A percentile compares a stretch with the other conserved stretches of the same genome.
Evolutionary conservation across 1,140 invertebrate species (phyloP).

Genomic region (Bombus huntii): DNA sequence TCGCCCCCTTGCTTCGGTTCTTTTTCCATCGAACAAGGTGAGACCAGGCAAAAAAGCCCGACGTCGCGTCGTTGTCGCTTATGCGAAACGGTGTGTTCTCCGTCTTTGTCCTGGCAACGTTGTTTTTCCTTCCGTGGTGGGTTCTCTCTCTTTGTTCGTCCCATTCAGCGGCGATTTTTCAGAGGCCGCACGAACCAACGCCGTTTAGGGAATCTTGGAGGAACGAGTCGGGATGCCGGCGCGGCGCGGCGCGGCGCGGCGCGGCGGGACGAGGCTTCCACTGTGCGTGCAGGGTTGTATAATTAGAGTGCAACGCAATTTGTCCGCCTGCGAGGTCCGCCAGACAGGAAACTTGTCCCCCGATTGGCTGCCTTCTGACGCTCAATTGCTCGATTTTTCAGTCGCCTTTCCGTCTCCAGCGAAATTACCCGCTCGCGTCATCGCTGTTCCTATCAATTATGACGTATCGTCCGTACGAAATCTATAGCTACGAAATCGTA

Average conservation of each 20-base stretch:
- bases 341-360: neutral
- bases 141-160: neutral
- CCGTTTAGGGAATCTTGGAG: slow-evolving; percentile 81
- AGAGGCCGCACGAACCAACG: slow-evolving; percentile 67
- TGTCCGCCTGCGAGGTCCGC: slow-evolving; percentile 26
- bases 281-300: slow-evolving; percentile 30
- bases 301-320: slow-evolving; percentile 53
- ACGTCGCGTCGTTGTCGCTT: slow-evolving; percentile 57
- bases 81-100: slow-evolving; percentile 58
- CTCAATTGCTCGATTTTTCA: neutral
- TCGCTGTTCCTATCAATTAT: neutral
- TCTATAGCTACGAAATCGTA: too few species aligned
- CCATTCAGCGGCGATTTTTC: slow-evolving; percentile 75
- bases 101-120: slow-evolving; percentile 32
- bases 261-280: neutral
- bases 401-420: neutral
- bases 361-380: neutral
- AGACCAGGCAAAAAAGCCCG: slow-evolving; percentile 71
- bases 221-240: slow-evolving; percentile 55
- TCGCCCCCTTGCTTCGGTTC: neutral
- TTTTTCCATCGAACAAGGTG: slow-evolving; percentile 71
- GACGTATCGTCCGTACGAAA: too few species aligned
- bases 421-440: neutral
- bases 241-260: neutral
- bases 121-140: slow-evolving; percentile 1